Evolutionary conservation across 2,113 vertebrate genomes (phyloP), one percentile per base, ranked within the genome.

Genomic region (Nicator chloris): DNA sequence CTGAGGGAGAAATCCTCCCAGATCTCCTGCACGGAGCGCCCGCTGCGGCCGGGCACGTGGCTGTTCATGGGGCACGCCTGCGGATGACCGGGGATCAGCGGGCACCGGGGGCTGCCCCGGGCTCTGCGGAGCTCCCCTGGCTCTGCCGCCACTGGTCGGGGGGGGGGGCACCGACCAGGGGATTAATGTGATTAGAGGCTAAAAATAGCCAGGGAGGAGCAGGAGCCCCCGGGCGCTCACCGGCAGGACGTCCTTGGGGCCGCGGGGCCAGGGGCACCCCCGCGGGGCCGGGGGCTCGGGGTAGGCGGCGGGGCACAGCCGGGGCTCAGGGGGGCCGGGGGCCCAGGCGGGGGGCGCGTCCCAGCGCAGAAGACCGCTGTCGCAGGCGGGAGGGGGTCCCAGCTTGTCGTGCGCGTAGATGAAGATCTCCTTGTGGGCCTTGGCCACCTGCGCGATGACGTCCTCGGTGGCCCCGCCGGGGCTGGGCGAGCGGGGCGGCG

Each of bases 1-100:
- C 99, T 99, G 90, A 98, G 98, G 15, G 99, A 99, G 97, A 99
- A 99, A 88, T 99, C 99, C 92, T 99, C 99, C 99, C 99, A 99
- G 95, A 99, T 99, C 97, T 99, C 98, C 88, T 99, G 99, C 13
- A 98, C 98, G 2, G 98, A 98, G 92, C 98, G 98, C 70, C 96
- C 98, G 30, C 98, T 98, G 94, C 98, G 97, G 13, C 98, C 97
- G 1, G 98, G 98, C 8, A 98, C 98, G 84, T 98, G 98, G 97
- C 98, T 98, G 97, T 99, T 99, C 99, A 99, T 99, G 44, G 99
- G 99, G 94, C 99, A 99, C 1, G 99, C 99, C 99, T 99, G 96
- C 27, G 79, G 94, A 69, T 2, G 42, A 82, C 15, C 71, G 12
- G 54, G 21, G 63, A 63, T 82, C 87, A 82, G 79, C 30, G 15